Evolutionary conservation across 2,888 invertebrate species (phyloP).

Genomic region (Patella caerulea): DNA sequence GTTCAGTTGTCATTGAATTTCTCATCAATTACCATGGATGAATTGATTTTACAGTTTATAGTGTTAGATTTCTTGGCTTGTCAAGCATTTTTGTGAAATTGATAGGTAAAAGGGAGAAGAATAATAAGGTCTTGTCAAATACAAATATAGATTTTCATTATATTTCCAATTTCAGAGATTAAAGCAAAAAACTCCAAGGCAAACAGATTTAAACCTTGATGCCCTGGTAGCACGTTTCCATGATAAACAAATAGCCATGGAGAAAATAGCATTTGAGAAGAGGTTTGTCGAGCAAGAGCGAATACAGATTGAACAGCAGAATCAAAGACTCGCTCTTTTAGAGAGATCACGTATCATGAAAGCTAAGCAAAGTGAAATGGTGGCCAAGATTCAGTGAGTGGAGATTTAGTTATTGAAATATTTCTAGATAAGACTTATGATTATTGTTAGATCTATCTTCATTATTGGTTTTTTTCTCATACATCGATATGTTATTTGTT

Average conservation of each 20-base stretch:
- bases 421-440: too few species aligned
- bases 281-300: slow-evolving; percentile 65
- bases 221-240: slow-evolving; percentile 65
- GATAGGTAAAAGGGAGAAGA: neutral
- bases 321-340: slow-evolving; percentile 60
- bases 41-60: too few species aligned
- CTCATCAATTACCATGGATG: too few species aligned
- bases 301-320: slow-evolving; percentile 56
- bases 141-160: neutral
- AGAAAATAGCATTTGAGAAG: slow-evolving; percentile 66
- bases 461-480: too few species aligned
- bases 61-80: too few species aligned
- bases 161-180: slow-evolving; percentile 56
- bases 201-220: slow-evolving; percentile 68
- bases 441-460: too few species aligned
- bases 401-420: neutral
- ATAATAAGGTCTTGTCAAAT: too few species aligned
- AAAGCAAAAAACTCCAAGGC: slow-evolving; percentile 70
- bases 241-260: slow-evolving; percentile 68
- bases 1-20: too few species aligned
- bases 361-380: slow-evolving; percentile 67
- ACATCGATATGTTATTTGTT: too few species aligned
- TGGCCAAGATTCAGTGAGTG: slow-evolving; percentile 70
- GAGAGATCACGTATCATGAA: slow-evolving; percentile 60
- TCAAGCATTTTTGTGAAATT: neutral